Base-by-base conservation (phyloP, 2,888 invertebrate genomes). In the Marronus borbonicus region DNA sequence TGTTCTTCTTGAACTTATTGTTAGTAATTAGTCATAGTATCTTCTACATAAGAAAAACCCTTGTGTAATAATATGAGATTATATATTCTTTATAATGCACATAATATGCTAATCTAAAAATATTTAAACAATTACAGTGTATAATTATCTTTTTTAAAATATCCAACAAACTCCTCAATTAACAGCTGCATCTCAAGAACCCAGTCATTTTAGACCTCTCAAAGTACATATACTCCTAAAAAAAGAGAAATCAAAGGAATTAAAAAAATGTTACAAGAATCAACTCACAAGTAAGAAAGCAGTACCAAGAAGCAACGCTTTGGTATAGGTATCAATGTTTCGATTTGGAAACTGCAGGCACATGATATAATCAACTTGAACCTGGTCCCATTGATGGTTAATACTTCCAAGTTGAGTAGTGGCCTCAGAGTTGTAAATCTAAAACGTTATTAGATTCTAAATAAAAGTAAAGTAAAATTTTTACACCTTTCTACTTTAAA, bases 301-400 rank as follows among this genome's bases (percentile, higher is more conserved):
- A 66, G 96, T 93, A 4, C 94, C 97, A 36, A 97, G 86, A 75
- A 97, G 89, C 2, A 96, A 88, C 0, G 96, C 95, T 86, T 97
- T 97, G 76, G 94, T 92, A 83, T 92, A 94, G 1, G 94, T 92
- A 84, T 95, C 93, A 24, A 93, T 90, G 68, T 94, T 93, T 0
- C 90, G 85, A 81, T 92, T 90, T 0, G 96, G 95, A 85, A 96
- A 94, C 69, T 93, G 92, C 58, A 97, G 89, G 70, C 93, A 93
- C 79, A 96, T 92, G 72, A 93, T 93, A 85, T 96, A 94, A 83
- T 92, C 93, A 49, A 92, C 92, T 78, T 93, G 89, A 44, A 92
- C 89, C 75, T 92, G 90, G 85, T 94, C 91, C 94, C 94, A 95
- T 64, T 93, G 93, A 86, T 94, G 93, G 78, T 92, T 90, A 77